These are phyloP conservation scores for Myocastor coypus DNA, from an alignment of 2,113 vertebrate genomes.

Conservation along the genomic window DNA sequence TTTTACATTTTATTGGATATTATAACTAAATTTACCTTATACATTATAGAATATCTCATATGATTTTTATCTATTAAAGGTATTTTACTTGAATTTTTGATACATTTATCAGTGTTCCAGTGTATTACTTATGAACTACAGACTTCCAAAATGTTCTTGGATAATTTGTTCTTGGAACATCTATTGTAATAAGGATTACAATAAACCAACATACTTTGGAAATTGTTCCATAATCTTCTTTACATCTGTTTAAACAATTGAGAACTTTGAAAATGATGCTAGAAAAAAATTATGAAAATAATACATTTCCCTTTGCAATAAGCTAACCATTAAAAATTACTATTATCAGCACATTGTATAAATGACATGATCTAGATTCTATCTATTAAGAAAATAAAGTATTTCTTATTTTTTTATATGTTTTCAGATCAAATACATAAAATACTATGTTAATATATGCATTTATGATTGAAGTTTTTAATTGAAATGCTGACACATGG, in stretches of 20 bases:
- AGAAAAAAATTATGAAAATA: not conserved
- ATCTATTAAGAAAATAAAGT: not conserved
- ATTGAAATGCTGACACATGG: not conserved
- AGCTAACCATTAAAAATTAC: not conserved
- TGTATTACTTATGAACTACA: constrained; percentile 1
- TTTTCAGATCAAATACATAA: constrained; percentile 5
- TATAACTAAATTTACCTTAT: not conserved
- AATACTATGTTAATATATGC: not conserved
- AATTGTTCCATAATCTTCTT: not conserved
- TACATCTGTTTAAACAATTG: not conserved
- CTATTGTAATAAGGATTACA: not conserved
- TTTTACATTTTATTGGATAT: not conserved
- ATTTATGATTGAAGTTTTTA: not conserved
- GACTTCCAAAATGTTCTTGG: not conserved
- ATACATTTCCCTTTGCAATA: not conserved
- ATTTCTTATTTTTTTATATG: not conserved
- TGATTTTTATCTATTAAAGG: not conserved
- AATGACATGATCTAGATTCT: not conserved
- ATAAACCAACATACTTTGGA: not conserved
- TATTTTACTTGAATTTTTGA: not conserved
- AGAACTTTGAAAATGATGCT: not conserved
- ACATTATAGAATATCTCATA: not conserved
- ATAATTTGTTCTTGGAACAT: too few species aligned
- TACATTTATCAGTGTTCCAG: not conserved
- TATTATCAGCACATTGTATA: not conserved